A percentile compares a stretch with the other conserved stretches of the same genome.
Conservation (phyloP, 2,888 invertebrate species). For the Lasioglossum oenotherae region DNA sequence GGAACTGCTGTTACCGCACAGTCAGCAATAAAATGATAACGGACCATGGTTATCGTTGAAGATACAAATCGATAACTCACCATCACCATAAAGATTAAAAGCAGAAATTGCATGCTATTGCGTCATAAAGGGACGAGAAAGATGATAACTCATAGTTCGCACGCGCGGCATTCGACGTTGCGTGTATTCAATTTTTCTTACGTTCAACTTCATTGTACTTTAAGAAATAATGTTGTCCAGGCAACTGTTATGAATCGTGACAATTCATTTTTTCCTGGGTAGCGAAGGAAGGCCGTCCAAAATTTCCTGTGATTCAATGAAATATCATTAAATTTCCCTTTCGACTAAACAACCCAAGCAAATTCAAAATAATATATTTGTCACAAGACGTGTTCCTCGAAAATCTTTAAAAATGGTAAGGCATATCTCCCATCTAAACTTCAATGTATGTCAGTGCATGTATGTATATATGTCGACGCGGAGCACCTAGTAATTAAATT, state of each 20-base stretch:
- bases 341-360: slow-evolving; percentile 28
- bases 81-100: neutral
- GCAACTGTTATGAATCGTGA: slow-evolving; percentile 58
- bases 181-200: slow-evolving; percentile 34
- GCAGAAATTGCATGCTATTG: neutral
- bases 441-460: too few relatives aligned
- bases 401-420: slow-evolving; percentile 61
- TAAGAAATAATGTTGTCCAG: slow-evolving; percentile 44
- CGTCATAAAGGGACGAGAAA: neutral
- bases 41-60: neutral
- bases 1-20: neutral
- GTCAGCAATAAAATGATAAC: neutral
- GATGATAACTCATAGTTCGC: neutral
- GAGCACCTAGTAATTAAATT: neutral
- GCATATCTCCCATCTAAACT: neutral
- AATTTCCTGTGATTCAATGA: slow-evolving; percentile 67
- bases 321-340: slow-evolving; percentile 44
- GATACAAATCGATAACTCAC: neutral
- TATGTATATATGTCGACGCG: too few relatives aligned
- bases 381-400: neutral
- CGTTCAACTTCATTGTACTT: neutral
- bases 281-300: slow-evolving; percentile 60
- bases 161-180: neutral
- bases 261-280: slow-evolving; percentile 46
- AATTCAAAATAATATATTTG: slow-evolving; percentile 45